These are phyloP conservation scores for Sclerurus mexicanus DNA, from an alignment of 2,113 vertebrate genomes.

Conservation along the genomic window DNA sequence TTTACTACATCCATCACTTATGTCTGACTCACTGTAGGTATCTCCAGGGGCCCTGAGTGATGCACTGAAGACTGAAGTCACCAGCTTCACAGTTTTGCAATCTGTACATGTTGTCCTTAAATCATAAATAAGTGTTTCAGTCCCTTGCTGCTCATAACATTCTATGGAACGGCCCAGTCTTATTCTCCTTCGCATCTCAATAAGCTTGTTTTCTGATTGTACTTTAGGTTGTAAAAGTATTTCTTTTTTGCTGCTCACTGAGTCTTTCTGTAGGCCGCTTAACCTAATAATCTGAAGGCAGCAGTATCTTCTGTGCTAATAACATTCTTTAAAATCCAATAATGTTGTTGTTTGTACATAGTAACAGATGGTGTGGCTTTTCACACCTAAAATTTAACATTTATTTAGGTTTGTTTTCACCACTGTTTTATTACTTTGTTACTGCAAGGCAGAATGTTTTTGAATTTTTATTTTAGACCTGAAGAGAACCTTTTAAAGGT, in stretches of 20 bases:
- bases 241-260: not conserved
- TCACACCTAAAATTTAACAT: not conserved
- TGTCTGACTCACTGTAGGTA: not conserved
- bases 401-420: not conserved
- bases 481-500: not conserved
- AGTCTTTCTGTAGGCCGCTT: not conserved
- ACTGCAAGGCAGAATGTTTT: not conserved
- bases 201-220: not conserved
- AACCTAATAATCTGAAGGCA: not conserved
- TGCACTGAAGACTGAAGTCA: not conserved
- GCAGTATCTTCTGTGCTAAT: not conserved
- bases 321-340: not conserved
- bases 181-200: not conserved
- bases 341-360: not conserved
- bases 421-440: not conserved
- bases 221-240: not conserved
- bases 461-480: not conserved
- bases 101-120: not conserved
- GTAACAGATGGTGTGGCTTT: not conserved
- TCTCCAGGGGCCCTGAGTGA: not conserved
- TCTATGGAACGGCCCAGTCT: accelerated
- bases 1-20: not conserved
- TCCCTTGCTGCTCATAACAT: not conserved
- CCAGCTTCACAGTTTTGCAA: not conserved
- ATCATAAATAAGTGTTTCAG: not conserved